phyloP scores from a whole-genome alignment of 2,888 invertebrate species.

The Theretra japonica region DNA sequence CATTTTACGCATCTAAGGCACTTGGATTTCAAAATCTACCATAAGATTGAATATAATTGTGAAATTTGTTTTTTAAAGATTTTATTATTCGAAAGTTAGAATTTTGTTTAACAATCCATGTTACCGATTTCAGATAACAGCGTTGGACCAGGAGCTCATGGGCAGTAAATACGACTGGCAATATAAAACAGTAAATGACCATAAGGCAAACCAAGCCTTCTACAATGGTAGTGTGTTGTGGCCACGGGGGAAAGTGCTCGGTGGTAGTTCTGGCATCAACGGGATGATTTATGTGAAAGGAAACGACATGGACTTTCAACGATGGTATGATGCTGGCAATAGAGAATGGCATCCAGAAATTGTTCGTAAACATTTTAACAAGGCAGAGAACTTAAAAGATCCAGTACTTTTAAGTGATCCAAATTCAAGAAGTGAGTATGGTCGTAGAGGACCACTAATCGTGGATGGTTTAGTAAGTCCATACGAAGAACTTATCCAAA shows the following conservation, averaged over 20 bases:
- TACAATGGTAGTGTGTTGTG: constrained; percentile 54
- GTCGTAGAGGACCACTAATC: constrained; percentile 29
- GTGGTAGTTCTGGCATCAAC: constrained; percentile 78
- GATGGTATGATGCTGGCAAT: constrained; percentile 60
- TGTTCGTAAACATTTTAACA: constrained; percentile 68
- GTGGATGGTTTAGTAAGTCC: constrained; percentile 31
- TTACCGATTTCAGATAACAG: constrained; percentile 26
- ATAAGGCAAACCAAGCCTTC: constrained; percentile 77
- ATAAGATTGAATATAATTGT: no score
- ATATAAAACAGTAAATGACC: constrained; percentile 24
- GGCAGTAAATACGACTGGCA: constrained; percentile 24
- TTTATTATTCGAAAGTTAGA: no score
- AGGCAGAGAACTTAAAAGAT: constrained; percentile 39
- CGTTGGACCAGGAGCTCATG: constrained; percentile 26
- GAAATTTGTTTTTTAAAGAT: no score
- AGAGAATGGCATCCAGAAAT: constrained; percentile 44
- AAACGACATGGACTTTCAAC: constrained; percentile 65
- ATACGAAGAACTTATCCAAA: constrained; percentile 14
- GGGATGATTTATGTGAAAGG: constrained; percentile 79
- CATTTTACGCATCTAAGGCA: no score
- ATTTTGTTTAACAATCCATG: background rate
- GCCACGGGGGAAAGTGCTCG: constrained; percentile 85
- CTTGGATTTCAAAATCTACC: background rate
- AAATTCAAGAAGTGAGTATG: constrained; percentile 27
- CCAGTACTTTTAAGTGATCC: constrained; percentile 15